Evolutionary conservation across 1,140 invertebrate genomes (phyloP).

Genomic region (Drosophila parabipectinata): DNA sequence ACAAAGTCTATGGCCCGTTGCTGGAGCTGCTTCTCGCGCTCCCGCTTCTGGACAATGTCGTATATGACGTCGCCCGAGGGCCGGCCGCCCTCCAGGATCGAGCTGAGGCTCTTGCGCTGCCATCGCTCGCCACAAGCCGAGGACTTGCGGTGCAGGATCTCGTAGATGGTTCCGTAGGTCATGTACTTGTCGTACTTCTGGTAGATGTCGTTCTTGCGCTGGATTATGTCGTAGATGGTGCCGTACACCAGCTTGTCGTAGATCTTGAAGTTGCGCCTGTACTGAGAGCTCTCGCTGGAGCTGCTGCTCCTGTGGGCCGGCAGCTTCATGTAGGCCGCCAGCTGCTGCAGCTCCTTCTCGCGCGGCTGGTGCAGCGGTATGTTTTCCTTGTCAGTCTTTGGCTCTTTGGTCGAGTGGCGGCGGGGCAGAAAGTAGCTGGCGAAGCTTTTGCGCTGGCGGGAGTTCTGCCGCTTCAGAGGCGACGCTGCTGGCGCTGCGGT

Average conservation of each 20-base stretch:
- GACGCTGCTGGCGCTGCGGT: conserved; percentile 24
- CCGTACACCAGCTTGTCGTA: conserved; percentile 82
- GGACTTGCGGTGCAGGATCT: conserved; percentile 79
- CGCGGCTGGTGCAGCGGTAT: background rate
- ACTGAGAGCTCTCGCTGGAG: conserved; percentile 35
- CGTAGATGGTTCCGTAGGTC: conserved; percentile 84
- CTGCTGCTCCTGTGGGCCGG: conserved; percentile 3
- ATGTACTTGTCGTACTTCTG: conserved; percentile 84
- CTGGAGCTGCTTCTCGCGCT: conserved; percentile 43
- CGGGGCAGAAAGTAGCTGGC: conserved; percentile 74
- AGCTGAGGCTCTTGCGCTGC: conserved; percentile 76
- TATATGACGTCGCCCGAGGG: conserved; percentile 66
- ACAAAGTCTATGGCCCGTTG: background rate
- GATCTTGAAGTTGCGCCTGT: conserved; percentile 79
- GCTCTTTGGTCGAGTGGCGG: conserved; percentile 65
- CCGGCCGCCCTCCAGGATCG: conserved; percentile 58
- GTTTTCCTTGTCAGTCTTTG: conserved; percentile 52
- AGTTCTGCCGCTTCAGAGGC: conserved; percentile 76
- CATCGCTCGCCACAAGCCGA: conserved; percentile 52
- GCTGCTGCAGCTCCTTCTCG: conserved; percentile 39
- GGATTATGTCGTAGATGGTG: conserved; percentile 83
- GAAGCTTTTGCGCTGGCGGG: conserved; percentile 79
- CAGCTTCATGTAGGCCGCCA: conserved; percentile 43
- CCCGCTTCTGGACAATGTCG: conserved; percentile 69
- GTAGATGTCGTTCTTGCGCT: conserved; percentile 83